These are phyloP conservation scores for Synergus laeviventris DNA, from an alignment of 2,888 invertebrate species.

Conservation along the genomic window DNA sequence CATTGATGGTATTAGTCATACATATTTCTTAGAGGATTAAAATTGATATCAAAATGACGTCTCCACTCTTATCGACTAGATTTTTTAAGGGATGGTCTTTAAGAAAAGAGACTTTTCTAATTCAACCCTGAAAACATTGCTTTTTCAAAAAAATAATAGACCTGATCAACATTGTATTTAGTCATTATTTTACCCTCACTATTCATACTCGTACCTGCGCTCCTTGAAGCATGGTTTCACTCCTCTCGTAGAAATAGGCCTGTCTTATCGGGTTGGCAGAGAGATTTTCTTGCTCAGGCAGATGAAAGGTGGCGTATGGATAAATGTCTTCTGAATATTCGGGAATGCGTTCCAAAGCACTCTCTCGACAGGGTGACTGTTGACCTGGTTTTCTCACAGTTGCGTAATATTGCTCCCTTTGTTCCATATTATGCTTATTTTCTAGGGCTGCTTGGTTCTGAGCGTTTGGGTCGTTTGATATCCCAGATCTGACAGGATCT, in stretches of 20 bases:
- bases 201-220: constrained; percentile 64
- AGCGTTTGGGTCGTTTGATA: constrained; percentile 70
- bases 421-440: constrained; percentile 76
- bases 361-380: constrained; percentile 75
- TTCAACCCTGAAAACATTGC: too few species aligned
- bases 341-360: constrained; percentile 78
- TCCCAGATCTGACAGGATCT: constrained; percentile 66
- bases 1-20: background rate
- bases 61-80: too few species aligned
- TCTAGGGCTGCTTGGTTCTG: constrained; percentile 73
- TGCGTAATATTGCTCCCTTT: constrained; percentile 78
- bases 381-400: constrained; percentile 77
- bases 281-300: constrained; percentile 79
- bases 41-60: too few species aligned
- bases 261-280: constrained; percentile 76
- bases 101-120: too few species aligned
- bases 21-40: too few species aligned
- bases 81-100: too few species aligned
- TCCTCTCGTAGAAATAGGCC: constrained; percentile 73
- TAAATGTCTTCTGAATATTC: constrained; percentile 81
- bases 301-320: constrained; percentile 80
- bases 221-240: constrained; percentile 72
- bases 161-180: background rate
- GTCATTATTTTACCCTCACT: too few species aligned
- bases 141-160: too few species aligned